A percentile compares a stretch with the other conserved stretches of the same genome.
These are phyloP conservation scores for Notiomystis cincta DNA, from an alignment of 2,113 vertebrate genomes.

Conservation along the genomic window DNA sequence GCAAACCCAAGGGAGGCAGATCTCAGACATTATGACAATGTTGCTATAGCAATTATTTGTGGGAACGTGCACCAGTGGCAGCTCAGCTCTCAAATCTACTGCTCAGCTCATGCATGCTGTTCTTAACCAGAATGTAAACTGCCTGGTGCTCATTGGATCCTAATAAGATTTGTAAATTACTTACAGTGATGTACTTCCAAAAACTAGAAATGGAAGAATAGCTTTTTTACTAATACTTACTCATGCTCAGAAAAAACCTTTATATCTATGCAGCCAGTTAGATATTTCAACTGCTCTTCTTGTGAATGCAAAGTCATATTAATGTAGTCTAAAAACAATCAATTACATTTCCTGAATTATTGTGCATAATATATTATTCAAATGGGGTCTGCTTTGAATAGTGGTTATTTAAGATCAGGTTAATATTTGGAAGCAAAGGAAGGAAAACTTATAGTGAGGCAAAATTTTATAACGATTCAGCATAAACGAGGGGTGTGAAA, in stretches of 20 bases:
- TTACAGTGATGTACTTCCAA: slow-evolving; percentile 3
- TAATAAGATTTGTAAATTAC: slow-evolving; percentile 50
- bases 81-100: slow-evolving; percentile 43
- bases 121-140: slow-evolving; percentile 49
- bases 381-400: neutral
- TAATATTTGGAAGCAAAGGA: slow-evolving; percentile 27
- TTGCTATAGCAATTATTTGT: slow-evolving; percentile 73
- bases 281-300: neutral
- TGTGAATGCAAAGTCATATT: neutral
- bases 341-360: neutral
- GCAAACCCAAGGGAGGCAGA: slow-evolving; percentile 60
- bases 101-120: slow-evolving; percentile 20
- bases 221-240: neutral
- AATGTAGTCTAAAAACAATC: neutral
- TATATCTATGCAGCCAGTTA: neutral
- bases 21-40: slow-evolving; percentile 62
- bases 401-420: slow-evolving; percentile 18
- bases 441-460: neutral
- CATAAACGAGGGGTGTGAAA: neutral
- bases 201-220: slow-evolving; percentile 16
- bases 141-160: slow-evolving; percentile 10
- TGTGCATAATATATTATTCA: neutral
- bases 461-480: neutral
- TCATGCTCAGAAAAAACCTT: neutral
- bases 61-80: slow-evolving; percentile 28